These are phyloP conservation scores for Hirundichthys speculiger DNA, from an alignment of 2,113 vertebrate genomes.

Conservation along the genomic window DNA sequence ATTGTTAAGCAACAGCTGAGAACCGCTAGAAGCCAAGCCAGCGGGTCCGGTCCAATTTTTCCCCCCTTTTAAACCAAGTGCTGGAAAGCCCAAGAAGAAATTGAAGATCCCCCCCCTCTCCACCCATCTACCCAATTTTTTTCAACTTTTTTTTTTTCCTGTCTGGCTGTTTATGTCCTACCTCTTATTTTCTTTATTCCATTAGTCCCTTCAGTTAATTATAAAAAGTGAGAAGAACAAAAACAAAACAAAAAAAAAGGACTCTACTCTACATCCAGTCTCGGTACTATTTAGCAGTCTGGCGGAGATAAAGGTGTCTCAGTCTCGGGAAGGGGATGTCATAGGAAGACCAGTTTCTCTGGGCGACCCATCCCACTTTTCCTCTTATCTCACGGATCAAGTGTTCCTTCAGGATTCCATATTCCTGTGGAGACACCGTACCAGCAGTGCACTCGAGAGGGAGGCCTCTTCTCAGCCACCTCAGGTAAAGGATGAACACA, in stretches of 20 bases:
- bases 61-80: background rate
- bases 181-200: slow-evolving; percentile 74
- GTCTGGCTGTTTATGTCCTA: slow-evolving; percentile 61
- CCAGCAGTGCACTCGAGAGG: slow-evolving; percentile 84
- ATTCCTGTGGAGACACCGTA: slow-evolving; percentile 83
- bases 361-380: slow-evolving; percentile 82
- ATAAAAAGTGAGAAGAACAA: slow-evolving; percentile 61
- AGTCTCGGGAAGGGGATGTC: slow-evolving; percentile 83
- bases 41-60: slow-evolving; percentile 30
- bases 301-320: slow-evolving; percentile 78
- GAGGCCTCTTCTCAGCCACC: slow-evolving; percentile 69
- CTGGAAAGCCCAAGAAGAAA: slow-evolving; percentile 61
- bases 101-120: slow-evolving; percentile 49
- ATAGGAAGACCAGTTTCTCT: slow-evolving; percentile 87
- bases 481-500: slow-evolving; percentile 78
- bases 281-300: slow-evolving; percentile 82
- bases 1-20: slow-evolving; percentile 78
- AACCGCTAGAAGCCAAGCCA: slow-evolving; percentile 42
- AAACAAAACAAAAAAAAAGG: slow-evolving; percentile 70
- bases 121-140: slow-evolving; percentile 30
- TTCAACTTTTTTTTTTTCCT: slow-evolving; percentile 57
- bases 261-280: slow-evolving; percentile 83
- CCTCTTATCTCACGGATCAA: slow-evolving; percentile 96
- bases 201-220: slow-evolving; percentile 45
- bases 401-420: slow-evolving; percentile 94